Conservation (phyloP, 2,113 vertebrate genomes). For the Apodemus sylvaticus region DNA sequence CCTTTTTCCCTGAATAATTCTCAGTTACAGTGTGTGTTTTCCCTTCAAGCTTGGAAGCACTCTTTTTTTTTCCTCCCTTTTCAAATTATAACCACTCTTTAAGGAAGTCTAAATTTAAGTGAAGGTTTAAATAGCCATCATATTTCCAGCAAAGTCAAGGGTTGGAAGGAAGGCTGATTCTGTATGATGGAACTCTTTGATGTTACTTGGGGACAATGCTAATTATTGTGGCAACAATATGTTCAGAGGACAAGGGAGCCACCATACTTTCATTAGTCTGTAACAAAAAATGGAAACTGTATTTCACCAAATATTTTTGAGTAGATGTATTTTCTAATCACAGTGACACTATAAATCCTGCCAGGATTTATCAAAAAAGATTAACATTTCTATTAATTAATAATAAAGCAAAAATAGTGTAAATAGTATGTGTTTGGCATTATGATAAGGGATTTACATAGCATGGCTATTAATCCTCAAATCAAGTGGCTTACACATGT, state of each 20-base stretch:
- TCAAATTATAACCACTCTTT: conserved; percentile 10
- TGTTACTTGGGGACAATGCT: too few species aligned
- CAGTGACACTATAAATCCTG: background rate
- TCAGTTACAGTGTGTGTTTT: background rate
- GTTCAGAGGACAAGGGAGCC: too few species aligned
- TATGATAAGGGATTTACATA: background rate
- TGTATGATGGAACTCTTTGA: background rate
- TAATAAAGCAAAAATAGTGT: background rate
- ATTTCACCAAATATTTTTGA: conserved; percentile 29
- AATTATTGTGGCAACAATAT: too few species aligned
- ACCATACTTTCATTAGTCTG: background rate
- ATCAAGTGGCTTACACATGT: background rate
- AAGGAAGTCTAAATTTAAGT: background rate
- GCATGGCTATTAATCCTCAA: background rate
- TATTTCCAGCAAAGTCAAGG: conserved; percentile 11
- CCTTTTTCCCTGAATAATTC: conserved; percentile 35
- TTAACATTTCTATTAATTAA: conserved; percentile 3
- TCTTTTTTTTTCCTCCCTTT: background rate
- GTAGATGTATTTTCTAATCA: background rate
- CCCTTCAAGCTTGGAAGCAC: background rate
- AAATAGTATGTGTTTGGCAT: background rate
- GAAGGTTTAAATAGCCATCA: background rate
- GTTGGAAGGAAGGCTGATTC: background rate
- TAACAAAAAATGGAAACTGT: background rate
- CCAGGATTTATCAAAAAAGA: background rate